Evolutionary conservation across 2,797 vertebrate species (phyloP), one percentile per base, ranked within the genome.

Genomic region (Muscicapa comitata): DNA sequence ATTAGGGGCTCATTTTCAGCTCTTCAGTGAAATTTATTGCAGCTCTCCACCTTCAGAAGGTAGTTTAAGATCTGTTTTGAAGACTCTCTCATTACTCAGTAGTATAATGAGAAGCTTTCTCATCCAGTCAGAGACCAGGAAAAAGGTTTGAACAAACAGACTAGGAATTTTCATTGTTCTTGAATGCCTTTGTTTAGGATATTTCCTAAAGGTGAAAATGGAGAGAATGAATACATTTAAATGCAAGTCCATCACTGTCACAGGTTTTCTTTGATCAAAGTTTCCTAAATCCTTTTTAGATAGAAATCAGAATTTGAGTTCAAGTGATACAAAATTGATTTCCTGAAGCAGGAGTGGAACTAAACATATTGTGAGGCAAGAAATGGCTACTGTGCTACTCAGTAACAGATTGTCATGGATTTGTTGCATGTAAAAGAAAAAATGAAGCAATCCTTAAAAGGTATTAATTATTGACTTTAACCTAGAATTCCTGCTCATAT

Each of bases 1-100:
- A 59, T 84, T 87, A 92, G 65, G 40, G 63, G 35, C 45, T 96
- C 48, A 86, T 96, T 96, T 92, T 79, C 58, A 84, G 55, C 40
- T 86, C 51, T 74, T 92, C 74, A 33, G 18, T 76, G 77, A 84
- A 90, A 82, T 82, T 93, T 90, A 76, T 85, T 94, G 80, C 43
- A 74, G 26, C 63, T 92, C 80, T 16, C 59, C 80, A 87, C 94
- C 63, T 94, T 94, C 77, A 88, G n/a, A 81, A 92, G 26, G 48
- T 65, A 92, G 83, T 76, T 94, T 67, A 89, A 55, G 35, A 74
- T 82, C 61, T 58, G 28, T 85, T 92, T 90, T 67, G 74, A 95
- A 84, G 76, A 57, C 24, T 78, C 13, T 71, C 29, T 91, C 54
- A 71, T 91, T 95, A 80, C 20, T 94, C n/a, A 65, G 45, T 47